These are phyloP conservation scores for Xenopus tropicalis DNA, from an alignment of 2,113 vertebrate genomes.

Conservation along the genomic window DNA sequence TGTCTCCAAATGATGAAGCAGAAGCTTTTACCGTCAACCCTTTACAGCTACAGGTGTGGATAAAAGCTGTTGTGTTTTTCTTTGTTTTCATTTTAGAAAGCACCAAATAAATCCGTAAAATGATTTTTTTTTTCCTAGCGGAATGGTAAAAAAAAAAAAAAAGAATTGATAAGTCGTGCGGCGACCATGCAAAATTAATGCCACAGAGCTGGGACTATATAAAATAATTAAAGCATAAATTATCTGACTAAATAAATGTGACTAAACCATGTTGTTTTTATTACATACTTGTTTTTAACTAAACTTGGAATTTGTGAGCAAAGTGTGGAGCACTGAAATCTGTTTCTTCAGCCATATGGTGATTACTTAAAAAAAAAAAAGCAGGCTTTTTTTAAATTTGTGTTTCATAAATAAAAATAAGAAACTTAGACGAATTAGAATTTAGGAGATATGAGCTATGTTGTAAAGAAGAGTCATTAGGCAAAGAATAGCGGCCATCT, in stretches of 20 bases:
- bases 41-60: no score
- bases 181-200: background rate
- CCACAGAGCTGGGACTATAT: background rate
- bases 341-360: slow-evolving; percentile 25
- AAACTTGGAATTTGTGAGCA: slow-evolving; percentile 33
- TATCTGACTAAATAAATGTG: slow-evolving; percentile 14
- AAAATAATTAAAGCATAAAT: slow-evolving; percentile 16
- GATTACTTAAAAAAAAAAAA: slow-evolving; percentile 20
- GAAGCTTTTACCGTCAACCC: no score
- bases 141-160: background rate
- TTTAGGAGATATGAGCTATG: background rate
- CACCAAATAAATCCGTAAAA: no score
- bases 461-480: no score
- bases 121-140: no score
- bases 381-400: no score
- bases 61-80: no score
- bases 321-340: slow-evolving; percentile 11
- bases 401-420: background rate
- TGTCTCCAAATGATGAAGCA: no score
- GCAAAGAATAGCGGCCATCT: no score
- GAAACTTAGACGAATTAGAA: background rate
- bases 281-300: slow-evolving; percentile 28
- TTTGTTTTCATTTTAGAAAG: no score
- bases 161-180: background rate
- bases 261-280: slow-evolving; percentile 32